Evolutionary conservation across 2,797 vertebrate genomes (phyloP), one percentile per base, ranked within the genome.

Genomic region (Echiichthys vipera): DNA sequence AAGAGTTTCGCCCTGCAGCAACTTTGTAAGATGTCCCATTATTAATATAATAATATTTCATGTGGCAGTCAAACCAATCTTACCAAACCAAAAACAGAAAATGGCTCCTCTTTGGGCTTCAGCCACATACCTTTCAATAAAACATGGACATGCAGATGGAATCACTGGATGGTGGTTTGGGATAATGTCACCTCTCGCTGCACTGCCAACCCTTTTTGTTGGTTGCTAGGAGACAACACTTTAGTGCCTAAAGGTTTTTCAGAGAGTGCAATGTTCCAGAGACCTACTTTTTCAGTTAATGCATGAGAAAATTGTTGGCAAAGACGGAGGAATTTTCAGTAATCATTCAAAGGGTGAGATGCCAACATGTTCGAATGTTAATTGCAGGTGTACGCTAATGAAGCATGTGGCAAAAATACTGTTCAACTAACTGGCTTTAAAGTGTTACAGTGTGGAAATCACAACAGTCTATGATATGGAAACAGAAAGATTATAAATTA

Each of bases 211-310:
- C 87, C 87, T 80, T 84, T 91, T 83, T 80, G 72, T 83, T 78
- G 86, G 93, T 94, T 94, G 93, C 93, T 93, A 93, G 92, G 93
- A 93, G 83, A 94, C 92, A 88, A 86, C 80, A 81, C 84, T 81
- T 83, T 81, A 80, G 76, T 77, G 88, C 88, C 90, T 87, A 86
- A 88, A 91, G 89, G 91, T 91, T 89, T n/a, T 86, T 74, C 78
- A 86, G 74, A 84, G 77, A 84, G 69, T 78, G 78, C 86, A 78
- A 85, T 84, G 74, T 85, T 83, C 39, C 70, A 77, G 40, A 86
- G 85, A 34, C 65, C 67, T 78, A 86, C 77, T 85, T 85, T 80
- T 68, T n/a, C 59, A 50, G 66, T 57, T 20, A 2, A 61, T 77
- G 68, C 58, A 74, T 55, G 66, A 74, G 50, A 56, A 76, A 39